Percentiles rank a stretch among this genome's conserved stretches.
Conservation (phyloP, 1,140 invertebrate species). For the Trichoplusia ni region DNA sequence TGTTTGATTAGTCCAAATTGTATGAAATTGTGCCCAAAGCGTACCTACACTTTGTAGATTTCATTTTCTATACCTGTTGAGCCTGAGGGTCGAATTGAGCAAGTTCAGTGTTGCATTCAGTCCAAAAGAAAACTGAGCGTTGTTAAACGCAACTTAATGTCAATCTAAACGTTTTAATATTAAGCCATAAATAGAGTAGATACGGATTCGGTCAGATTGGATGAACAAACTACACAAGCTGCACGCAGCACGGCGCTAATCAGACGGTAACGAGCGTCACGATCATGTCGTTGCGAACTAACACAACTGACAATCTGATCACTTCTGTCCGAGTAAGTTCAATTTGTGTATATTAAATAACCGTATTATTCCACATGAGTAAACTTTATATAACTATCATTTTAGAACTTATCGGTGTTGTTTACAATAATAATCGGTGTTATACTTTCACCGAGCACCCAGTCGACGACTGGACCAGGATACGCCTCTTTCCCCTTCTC, state of each 20-base stretch:
- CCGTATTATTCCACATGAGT: conserved; percentile 48
- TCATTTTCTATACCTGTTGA: conserved; percentile 33
- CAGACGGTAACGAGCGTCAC: neutral
- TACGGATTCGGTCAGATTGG: conserved; percentile 59
- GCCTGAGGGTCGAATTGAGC: conserved; percentile 33
- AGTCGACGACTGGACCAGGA: neutral
- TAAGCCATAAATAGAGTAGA: conserved; percentile 62
- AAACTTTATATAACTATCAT: conserved; percentile 44
- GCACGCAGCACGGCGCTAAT: neutral
- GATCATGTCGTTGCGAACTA: neutral
- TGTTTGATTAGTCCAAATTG: conserved; percentile 60
- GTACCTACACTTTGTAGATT: conserved; percentile 46
- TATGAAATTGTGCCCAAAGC: conserved; percentile 60
- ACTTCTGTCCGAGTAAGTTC: conserved; percentile 46
- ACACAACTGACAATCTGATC: conserved; percentile 47
- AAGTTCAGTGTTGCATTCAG: conserved; percentile 27
- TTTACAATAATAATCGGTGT: conserved; percentile 44
- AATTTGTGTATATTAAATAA: conserved; percentile 57
- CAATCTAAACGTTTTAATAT: conserved; percentile 62
- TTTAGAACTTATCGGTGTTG: conserved; percentile 56
- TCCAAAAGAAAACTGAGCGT: conserved; percentile 24
- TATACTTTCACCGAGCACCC: conserved; percentile 35
- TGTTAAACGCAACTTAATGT: conserved; percentile 54
- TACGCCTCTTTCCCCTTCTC: neutral
- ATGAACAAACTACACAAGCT: neutral